Base-by-base conservation (phyloP, 2,888 invertebrate genomes). In the Eupithecia insigniata region DNA sequence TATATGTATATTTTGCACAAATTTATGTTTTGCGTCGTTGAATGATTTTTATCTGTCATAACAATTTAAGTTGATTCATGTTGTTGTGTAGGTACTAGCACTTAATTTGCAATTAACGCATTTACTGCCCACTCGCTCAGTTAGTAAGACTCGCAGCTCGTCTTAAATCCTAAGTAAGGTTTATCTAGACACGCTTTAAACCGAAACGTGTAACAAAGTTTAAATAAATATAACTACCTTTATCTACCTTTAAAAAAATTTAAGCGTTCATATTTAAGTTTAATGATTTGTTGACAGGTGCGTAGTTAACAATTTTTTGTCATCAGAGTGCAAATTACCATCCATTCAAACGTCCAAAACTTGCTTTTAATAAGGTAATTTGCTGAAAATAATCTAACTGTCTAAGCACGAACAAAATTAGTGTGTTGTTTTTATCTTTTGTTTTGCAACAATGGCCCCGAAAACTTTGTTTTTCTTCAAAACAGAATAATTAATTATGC, bases 401-500 rank as follows among this genome's bases (percentile, higher is more conserved):
- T 51, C 55, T 55, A 55, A 55, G 14, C 12, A n/a, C 12, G 55
- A 26, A 55, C 51, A 51, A 51, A 51, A 51, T 51, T 22, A 51
- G 51, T 51, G 51, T 51, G 51, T 51, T 51, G 51, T 55, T 39
- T 1, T 16, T 55, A 22, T 26, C 55, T 55, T 55, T 51, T 51
- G 51, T 51, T 51, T 51, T 12, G 22, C 55, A 55, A 55, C 22
- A 55, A 55, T 26, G 55, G 12, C 26, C 5, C 12, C 55, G 26
- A 55, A 55, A 51, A 55, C 14, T 55, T 55, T 55, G 55, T 55
- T 55, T 55, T 55, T 3, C 55, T 55, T 26, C 55, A 51, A 22
- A 55, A 55, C 55, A 55, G 55, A 55, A 55, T 55, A 55, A 55
- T 55, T 55, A 55, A 55, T 55, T 55, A 55, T 55, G 55, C 55